Evolutionary conservation across 92 coral and sea anemone species (phyloP), one percentile per base, ranked within the genome.

Genomic region (Umimayanthus chanpuru): DNA sequence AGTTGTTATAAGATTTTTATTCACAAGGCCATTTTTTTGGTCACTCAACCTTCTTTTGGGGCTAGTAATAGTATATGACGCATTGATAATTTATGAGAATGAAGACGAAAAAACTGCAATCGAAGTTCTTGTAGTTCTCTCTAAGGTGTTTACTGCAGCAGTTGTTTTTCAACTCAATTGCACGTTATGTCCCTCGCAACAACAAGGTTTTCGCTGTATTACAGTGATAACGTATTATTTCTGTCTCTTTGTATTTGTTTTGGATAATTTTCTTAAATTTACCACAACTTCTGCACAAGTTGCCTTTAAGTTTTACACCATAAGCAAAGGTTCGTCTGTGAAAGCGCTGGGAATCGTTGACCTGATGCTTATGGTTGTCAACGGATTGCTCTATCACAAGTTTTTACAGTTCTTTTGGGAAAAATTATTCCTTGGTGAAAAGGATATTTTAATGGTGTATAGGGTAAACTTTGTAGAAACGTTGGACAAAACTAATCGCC

Each of bases 351-450:
- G 58, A 8, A 89, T 92, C 23, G 39, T 94, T 30, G 77, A 88
- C 76, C 70, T 94, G 9, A 78, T 90, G 91, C 85, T 94, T 74
- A 92, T 92, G 94, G 53, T 94, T 3, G 67, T 82, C 2, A 92
- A 94, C 61, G 92, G 85, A 9, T 84, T 92, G 4, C 88, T 94
- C 18, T 94, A 94, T 53, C 94, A 92, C 79, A 81, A 36, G 40
- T 94, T 94, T 65, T 38, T 92, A 71, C 49, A 91, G 18, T 94
- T 94, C 71, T 94, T 94, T 58, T 94, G 96, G 96, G 84, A 88
- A 67, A 94, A 94, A 76, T 86, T 94, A 75, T 94, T 94, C 77
- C 85, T 91, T 21, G 93, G 94, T 9, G 89, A 77, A 16, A 88
- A 90, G 28, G 93, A 94, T 55, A 89, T 94, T 66, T 40, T 94